Evolutionary conservation across 2,797 vertebrate species (phyloP).

Genomic region (Lutjanus campechanus): DNA sequence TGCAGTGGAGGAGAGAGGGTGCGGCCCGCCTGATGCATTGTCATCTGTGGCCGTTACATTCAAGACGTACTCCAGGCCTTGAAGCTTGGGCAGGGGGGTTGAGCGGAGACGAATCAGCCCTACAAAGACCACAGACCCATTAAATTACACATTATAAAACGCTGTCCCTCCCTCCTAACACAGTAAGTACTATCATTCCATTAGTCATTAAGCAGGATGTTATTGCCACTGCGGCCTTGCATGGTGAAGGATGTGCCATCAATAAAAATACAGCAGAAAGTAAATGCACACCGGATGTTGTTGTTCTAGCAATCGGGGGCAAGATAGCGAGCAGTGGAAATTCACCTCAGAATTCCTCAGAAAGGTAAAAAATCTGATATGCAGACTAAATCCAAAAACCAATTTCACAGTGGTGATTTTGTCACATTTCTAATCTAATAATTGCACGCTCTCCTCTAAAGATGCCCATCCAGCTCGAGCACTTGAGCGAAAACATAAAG

Average conservation of each 20-base stretch:
- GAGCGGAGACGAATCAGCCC: constrained; percentile 91
- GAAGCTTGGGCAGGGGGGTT: constrained; percentile 87
- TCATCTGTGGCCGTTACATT: constrained; percentile 91
- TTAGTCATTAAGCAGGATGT: constrained; percentile 62
- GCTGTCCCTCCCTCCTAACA: constrained; percentile 16
- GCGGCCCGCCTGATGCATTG: constrained; percentile 89
- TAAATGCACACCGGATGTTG: constrained; percentile 25
- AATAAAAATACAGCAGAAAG: constrained; percentile 42
- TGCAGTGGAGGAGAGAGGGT: constrained; percentile 85
- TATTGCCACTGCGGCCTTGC: constrained; percentile 55
- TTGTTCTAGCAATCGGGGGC: constrained; percentile 38
- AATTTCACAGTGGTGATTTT: constrained; percentile 77
- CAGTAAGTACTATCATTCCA: constrained; percentile 42
- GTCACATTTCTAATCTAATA: constrained; percentile 75
- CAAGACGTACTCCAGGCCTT: constrained; percentile 91
- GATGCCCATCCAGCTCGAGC: constrained; percentile 57
- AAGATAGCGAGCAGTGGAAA: constrained; percentile 40
- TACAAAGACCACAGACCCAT: constrained; percentile 71
- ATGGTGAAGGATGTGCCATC: constrained; percentile 39
- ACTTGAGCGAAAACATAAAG: constrained; percentile 64
- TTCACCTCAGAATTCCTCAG: constrained; percentile 43
- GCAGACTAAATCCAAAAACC: constrained; percentile 70
- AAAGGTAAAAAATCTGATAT: constrained; percentile 65
- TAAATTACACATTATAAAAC: constrained; percentile 53
- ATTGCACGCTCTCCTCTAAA: constrained; percentile 58